Evolutionary conservation across 2,113 vertebrate genomes (phyloP), one percentile per base, ranked within the genome.

Genomic region (Chaetops frenatus): DNA sequence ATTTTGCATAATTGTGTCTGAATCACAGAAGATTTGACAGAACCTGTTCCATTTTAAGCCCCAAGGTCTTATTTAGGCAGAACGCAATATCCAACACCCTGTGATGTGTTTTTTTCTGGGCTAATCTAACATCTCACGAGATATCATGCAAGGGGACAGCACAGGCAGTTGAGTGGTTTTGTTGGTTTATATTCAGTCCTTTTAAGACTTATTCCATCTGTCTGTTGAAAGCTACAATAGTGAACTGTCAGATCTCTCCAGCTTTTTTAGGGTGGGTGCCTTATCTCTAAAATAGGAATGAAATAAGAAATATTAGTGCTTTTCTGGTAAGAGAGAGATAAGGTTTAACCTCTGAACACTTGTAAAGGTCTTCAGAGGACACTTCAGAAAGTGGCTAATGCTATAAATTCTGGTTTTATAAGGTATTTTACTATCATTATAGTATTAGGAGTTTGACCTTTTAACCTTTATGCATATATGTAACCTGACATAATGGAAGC

Each of bases 1-100:
- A 91, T 87, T 96, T 94, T 82, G 73, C 77, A 80, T 94, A 91
- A 91, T 82, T 65, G 57, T 45, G 58, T 50, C 61, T 95, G 94
- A 95, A 87, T 92, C 70, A 48, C 45, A 25, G 70, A 53, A 89
- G 40, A 77, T 89, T 85, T 86, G 70, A 94, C 81, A 87, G 95
- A 95, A 81, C 33, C 10, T 77, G 86, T 89, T 92, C 70, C 50
- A 36, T 70, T 48, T 54, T 92, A 86, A 94, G 73, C 80, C 65
- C 66, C 45, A 57, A 91, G 60, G 86, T 83, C 57, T 91, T 92
- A 62, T 54, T 94, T 85, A 94, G 83, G 62, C 50, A 33, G 57
- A 92, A 81, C 45, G 94, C 50, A 71, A 1, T 65, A 94, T 79
- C 61, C 87, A 70, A 94, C 61, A 81, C 7, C 29, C 24, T 61